These are phyloP conservation scores for Stegastes partitus DNA, from an alignment of 2,113 vertebrate genomes.

Conservation along the genomic window DNA sequence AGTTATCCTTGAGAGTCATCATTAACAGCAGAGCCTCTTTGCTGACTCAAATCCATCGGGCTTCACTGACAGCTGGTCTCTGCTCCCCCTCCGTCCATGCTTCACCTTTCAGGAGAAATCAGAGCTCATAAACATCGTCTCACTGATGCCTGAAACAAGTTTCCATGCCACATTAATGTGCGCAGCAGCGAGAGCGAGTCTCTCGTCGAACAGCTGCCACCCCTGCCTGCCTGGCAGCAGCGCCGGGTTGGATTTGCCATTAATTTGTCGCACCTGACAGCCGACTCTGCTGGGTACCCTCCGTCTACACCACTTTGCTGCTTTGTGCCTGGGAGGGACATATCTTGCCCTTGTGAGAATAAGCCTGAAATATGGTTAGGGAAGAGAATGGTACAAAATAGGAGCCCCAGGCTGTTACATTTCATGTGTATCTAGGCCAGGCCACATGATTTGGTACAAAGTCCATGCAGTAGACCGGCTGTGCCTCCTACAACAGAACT, in stretches of 20 bases:
- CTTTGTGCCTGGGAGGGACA: slow-evolving; percentile 71
- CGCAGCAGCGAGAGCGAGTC: slow-evolving; percentile 49
- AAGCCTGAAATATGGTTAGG: slow-evolving; percentile 75
- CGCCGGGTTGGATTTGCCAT: slow-evolving; percentile 67
- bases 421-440: slow-evolving; percentile 77
- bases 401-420: slow-evolving; percentile 54
- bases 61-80: slow-evolving; percentile 67
- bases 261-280: slow-evolving; percentile 82
- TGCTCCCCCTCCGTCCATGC: slow-evolving; percentile 58
- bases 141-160: slow-evolving; percentile 72
- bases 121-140: slow-evolving; percentile 71
- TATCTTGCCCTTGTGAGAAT: slow-evolving; percentile 73
- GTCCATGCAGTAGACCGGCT: slow-evolving; percentile 24
- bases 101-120: slow-evolving; percentile 73
- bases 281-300: slow-evolving; percentile 69
- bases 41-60: slow-evolving; percentile 71
- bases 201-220: slow-evolving; percentile 79
- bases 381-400: slow-evolving; percentile 68
- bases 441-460: slow-evolving; percentile 46
- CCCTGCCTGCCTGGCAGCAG: slow-evolving; percentile 68
- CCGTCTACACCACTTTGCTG: slow-evolving; percentile 67
- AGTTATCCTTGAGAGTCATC: slow-evolving; percentile 50
- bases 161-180: slow-evolving; percentile 72
- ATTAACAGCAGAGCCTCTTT: slow-evolving; percentile 63
- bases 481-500: slow-evolving; percentile 16